Base-by-base conservation (phyloP, 2,113 vertebrate species). In the Heterotis niloticus region DNA sequence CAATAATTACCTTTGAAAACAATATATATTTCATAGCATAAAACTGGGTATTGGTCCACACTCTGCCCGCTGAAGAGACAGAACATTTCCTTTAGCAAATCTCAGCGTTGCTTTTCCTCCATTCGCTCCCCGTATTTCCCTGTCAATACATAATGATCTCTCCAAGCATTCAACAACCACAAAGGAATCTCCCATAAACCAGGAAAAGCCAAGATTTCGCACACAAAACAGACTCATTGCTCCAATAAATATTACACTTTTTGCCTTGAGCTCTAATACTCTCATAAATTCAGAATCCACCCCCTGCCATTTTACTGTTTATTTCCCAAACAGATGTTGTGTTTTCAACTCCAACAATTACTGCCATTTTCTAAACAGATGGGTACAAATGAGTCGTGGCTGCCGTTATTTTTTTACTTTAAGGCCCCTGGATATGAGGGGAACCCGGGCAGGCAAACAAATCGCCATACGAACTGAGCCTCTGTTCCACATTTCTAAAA, bases 361-460 rank as follows among this genome's bases (percentile, higher is more conserved):
- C 71, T 77, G 65, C 60, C 75, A 79, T 88, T 82, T 77, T 59
- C 64, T 62, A 57, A 74, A 81, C 79, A 82, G 84, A 85, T 75
- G 76, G 57, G 75, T 62, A 44, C 57, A 81, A 28, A 81, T 81
- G 68, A 81, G 74, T 77, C 66, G 71, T 24, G 66, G 28, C 69
- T 71, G 17, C 62, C 75, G 64, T 81, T 81, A 77, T 54, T 77
- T 76, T n/a, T 44, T 81, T n/a, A 71, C 66, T 80, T 67, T 67
- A 54, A 44, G n/a, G 52, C 26, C 66, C 26, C 57, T 69, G 67
- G 28, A 64, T 69, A 75, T 78, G 57, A 59, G 10, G 14, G 28
- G 79, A 29, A 62, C 23, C 54, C 18, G 18, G 18, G 5, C 29
- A 51, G 68, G 51, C 68, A 70, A 34, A 51, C 34, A 34, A 20